Conservation (phyloP, 2,797 vertebrate genomes). For the Schizopygopsis pylzovi region DNA sequence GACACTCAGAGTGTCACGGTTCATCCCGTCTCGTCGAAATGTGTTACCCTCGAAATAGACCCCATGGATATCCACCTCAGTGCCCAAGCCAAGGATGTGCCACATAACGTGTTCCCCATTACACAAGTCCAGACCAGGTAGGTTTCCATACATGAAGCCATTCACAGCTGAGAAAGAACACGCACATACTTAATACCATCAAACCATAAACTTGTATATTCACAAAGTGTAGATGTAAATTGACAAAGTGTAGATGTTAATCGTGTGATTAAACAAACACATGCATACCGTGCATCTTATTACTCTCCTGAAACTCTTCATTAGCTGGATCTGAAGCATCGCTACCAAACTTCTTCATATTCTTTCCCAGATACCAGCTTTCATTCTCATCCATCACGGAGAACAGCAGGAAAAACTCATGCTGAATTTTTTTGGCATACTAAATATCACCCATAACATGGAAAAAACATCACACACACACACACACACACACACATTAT, state of each 20-base stretch:
- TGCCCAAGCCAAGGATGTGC: constrained; percentile 82
- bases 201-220: not conserved
- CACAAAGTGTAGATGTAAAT: not conserved
- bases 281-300: constrained; percentile 57
- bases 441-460: not conserved
- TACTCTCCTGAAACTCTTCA: constrained; percentile 48
- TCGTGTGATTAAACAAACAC: not conserved
- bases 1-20: constrained; percentile 77
- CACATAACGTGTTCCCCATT: constrained; percentile 77
- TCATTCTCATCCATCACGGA: constrained; percentile 71
- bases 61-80: constrained; percentile 79
- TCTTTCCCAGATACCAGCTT: constrained; percentile 52
- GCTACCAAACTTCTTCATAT: constrained; percentile 28
- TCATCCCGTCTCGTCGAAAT: constrained; percentile 75
- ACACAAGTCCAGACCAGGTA: constrained; percentile 76
- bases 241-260: too few species aligned
- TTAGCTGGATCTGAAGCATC: accelerated
- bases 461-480: not conserved
- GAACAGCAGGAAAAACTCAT: constrained; percentile 83
- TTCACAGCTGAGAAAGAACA: constrained; percentile 76
- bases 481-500: not conserved
- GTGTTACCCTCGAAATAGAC: constrained; percentile 84
- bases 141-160: constrained; percentile 79
- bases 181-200: not conserved
- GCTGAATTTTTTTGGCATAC: constrained; percentile 68